phyloP scores from a whole-genome alignment of 2,797 vertebrate genomes.

The Chaunax sp. region DNA sequence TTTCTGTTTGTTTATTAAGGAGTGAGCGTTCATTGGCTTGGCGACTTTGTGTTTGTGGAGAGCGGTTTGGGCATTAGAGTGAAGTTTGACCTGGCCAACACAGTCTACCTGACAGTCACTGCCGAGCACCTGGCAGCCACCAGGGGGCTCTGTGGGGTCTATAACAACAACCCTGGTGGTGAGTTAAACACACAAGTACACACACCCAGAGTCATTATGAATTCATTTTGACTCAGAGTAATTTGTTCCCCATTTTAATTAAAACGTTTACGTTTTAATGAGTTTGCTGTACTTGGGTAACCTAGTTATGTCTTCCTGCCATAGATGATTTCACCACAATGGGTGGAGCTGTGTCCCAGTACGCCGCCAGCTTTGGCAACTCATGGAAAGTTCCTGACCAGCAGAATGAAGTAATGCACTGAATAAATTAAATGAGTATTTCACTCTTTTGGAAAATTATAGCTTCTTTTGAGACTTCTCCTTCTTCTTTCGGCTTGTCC shows the following conservation, averaged over 20 bases:
- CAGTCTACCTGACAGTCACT: conserved; percentile 84
- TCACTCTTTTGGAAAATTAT: not conserved
- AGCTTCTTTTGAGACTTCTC: not conserved
- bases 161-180: conserved; percentile 86
- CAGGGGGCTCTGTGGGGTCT: conserved; percentile 90
- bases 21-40: conserved; percentile 89
- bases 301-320: not conserved
- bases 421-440: not conserved
- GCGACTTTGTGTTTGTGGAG: conserved; percentile 92
- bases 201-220: not conserved
- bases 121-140: conserved; percentile 84
- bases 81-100: conserved; percentile 84
- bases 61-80: conserved; percentile 88
- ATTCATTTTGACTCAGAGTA: too few species aligned
- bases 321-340: conserved; percentile 88
- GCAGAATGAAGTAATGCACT: conserved; percentile 76
- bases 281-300: too few species aligned
- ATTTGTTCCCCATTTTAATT: too few species aligned
- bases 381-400: conserved; percentile 88
- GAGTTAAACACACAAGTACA: not conserved
- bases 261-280: too few species aligned
- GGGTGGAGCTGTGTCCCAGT: conserved; percentile 73
- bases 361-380: conserved; percentile 88
- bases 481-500: too few species aligned
- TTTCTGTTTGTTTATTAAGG: conserved; percentile 72